Percentiles rank a stretch among this genome's conserved stretches.
These are phyloP conservation scores for Epirrhoe alternata DNA, from an alignment of 2,888 invertebrate genomes.

Conservation along the genomic window DNA sequence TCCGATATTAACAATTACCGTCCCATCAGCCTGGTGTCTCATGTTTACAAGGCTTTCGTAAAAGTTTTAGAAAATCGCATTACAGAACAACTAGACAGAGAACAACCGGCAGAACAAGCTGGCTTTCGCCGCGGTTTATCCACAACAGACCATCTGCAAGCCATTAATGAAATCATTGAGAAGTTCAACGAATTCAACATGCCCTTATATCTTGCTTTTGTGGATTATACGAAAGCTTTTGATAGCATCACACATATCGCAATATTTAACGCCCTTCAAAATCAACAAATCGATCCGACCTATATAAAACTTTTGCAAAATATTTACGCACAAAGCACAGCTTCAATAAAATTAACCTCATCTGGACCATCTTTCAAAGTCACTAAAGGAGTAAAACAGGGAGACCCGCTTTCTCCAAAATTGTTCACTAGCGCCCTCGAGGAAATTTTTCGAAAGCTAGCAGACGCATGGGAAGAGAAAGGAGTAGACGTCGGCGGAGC, in stretches of 20 bases:
- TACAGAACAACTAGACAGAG: not conserved
- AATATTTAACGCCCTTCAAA: not conserved
- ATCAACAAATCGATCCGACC: not conserved
- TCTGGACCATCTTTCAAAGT: not conserved
- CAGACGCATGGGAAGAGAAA: not conserved
- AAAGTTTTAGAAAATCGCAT: not conserved
- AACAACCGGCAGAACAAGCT: conserved; percentile 3
- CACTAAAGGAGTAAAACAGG: conserved; percentile 5
- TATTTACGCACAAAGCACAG: not conserved
- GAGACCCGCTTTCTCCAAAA: conserved; percentile 5
- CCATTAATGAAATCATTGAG: not conserved
- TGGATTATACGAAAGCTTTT: conserved; percentile 7
- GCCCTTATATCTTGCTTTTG: not conserved
- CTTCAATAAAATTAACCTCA: not conserved
- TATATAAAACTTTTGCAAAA: not conserved
- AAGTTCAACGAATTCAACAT: not conserved
- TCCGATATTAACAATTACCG: not conserved
- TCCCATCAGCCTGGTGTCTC: conserved; percentile 1
- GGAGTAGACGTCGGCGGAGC: not conserved
- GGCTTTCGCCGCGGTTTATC: not conserved
- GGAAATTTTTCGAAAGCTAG: not conserved
- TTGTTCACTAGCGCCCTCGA: not conserved
- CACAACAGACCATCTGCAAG: conserved; percentile 1
- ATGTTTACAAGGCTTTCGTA: not conserved
- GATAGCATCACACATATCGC: not conserved